Evolutionary conservation across 53 echinoderm and acorn worm genomes (phyloP).

Genomic region (Mesocentrotus franciscanus): DNA sequence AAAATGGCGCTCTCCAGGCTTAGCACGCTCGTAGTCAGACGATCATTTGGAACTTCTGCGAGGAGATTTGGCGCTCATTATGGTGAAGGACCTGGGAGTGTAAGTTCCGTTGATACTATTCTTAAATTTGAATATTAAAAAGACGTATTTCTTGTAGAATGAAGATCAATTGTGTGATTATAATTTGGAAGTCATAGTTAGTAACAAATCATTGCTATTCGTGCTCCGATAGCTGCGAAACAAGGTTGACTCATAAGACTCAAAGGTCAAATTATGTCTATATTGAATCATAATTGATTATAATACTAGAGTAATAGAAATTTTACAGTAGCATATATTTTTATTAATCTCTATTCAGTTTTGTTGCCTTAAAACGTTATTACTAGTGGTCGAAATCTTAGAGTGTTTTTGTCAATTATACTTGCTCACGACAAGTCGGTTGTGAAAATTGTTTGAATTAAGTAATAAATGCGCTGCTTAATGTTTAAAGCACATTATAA

Average conservation of each 20-base stretch:
- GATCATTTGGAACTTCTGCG: conserved; percentile 86
- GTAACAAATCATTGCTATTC: not conserved
- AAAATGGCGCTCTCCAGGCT: conserved; percentile 75
- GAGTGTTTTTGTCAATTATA: no score
- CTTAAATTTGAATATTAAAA: not conserved
- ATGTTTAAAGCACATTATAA: no score
- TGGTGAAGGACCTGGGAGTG: conserved; percentile 91
- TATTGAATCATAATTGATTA: not conserved
- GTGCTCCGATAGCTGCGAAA: not conserved
- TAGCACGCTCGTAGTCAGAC: conserved; percentile 40
- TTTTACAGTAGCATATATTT: no score
- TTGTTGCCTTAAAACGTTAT: no score
- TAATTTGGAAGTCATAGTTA: not conserved
- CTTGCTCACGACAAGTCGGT: no score
- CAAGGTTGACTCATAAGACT: not conserved
- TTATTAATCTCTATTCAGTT: no score
- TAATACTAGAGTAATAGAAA: not conserved
- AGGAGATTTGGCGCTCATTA: conserved; percentile 73
- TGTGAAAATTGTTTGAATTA: no score
- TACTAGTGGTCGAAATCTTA: no score
- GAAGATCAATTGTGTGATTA: not conserved
- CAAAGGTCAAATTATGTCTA: not conserved
- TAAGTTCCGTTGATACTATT: conserved; percentile 66
- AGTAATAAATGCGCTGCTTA: no score
- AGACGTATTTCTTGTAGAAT: not conserved